These are phyloP conservation scores for Meloidogyne hapla DNA, from an alignment of 1,140 invertebrate species.

Conservation along the genomic window DNA sequence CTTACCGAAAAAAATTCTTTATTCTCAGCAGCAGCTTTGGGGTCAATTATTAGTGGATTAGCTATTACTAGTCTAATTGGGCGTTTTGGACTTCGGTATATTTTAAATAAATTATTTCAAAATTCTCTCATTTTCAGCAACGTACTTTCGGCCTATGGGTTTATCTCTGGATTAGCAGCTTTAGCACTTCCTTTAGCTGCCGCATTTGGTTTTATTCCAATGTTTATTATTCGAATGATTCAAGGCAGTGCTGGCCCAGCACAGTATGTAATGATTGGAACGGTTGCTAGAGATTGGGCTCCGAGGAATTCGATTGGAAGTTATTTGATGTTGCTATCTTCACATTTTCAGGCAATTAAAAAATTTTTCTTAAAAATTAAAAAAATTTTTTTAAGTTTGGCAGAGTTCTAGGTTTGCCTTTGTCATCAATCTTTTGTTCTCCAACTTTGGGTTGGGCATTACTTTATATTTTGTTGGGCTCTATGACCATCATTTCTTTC, in stretches of 20 bases:
- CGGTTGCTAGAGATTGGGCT: conserved; percentile 10
- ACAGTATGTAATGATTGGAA: conserved; percentile 10
- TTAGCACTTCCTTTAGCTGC: neutral
- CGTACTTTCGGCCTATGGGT: neutral
- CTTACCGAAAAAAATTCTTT: neutral
- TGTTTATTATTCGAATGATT: conserved; percentile 13
- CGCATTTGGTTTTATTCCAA: neutral
- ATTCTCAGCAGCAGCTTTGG: conserved; percentile 9
- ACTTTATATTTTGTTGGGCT: conserved; percentile 3
- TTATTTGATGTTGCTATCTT: conserved; percentile 6
- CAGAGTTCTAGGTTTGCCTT: neutral
- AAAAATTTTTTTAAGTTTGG: neutral
- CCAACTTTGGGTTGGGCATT: conserved; percentile 9
- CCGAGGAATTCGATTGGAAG: neutral
- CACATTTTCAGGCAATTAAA: conserved; percentile 11
- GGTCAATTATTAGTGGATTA: conserved; percentile 10
- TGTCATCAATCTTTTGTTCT: neutral
- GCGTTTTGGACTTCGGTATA: conserved; percentile 8
- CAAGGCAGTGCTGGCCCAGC: neutral
- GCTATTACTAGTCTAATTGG: conserved; percentile 2
- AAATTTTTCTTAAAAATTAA: neutral
- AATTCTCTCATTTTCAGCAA: neutral
- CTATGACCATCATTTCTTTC: neutral
- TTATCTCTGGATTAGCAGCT: neutral
- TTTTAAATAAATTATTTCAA: too few species aligned